Conservation (phyloP, 2,797 vertebrate species). For the Chromis chromis region DNA sequence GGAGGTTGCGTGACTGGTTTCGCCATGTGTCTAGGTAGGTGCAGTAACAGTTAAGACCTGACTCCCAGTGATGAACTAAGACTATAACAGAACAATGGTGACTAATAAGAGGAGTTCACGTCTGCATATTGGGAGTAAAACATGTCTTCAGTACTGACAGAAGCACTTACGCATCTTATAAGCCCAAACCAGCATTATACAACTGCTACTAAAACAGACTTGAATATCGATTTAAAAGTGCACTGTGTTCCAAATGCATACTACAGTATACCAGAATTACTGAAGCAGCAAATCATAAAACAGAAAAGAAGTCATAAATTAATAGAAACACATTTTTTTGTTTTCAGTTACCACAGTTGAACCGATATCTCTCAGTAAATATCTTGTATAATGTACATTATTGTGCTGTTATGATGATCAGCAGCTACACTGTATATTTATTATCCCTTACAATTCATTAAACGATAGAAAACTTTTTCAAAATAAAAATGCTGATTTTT, state of each 20-base stretch:
- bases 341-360: not conserved
- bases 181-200: not conserved
- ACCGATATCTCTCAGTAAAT: not conserved
- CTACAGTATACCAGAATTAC: not conserved
- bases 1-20: constrained; percentile 51
- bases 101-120: constrained; percentile 4
- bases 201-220: constrained; percentile 29
- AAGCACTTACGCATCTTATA: constrained; percentile 10
- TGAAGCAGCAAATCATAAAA: not conserved
- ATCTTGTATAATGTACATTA: not conserved
- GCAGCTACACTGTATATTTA: no score
- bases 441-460: no score
- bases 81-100: constrained; percentile 1
- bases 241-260: constrained; percentile 28
- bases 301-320: no score
- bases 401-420: no score
- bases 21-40: constrained; percentile 75
- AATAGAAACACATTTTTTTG: not conserved
- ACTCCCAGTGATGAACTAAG: constrained; percentile 22
- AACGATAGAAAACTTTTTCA: no score
- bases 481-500: no score
- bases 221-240: not conserved
- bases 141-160: constrained; percentile 12
- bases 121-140: not conserved
- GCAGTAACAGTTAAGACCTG: constrained; percentile 30